Base-by-base conservation (phyloP, 2,113 vertebrate genomes). In the Dicerorhinus sumatrensis region DNA sequence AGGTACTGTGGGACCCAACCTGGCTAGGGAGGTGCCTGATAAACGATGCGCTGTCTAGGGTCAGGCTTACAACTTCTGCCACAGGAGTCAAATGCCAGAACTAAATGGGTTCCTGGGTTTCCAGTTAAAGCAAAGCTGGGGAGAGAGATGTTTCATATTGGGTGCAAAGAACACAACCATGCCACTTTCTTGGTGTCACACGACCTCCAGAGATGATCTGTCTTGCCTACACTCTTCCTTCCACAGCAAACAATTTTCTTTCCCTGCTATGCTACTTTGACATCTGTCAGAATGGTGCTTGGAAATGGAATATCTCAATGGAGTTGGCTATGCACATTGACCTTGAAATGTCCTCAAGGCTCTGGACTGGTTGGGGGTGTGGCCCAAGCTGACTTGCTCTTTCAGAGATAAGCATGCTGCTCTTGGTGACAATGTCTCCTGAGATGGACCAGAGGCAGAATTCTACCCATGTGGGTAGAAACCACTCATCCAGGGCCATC, bases 371-470 rank as follows among this genome's bases (percentile, higher is more conserved):
- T 6, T 20, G 67, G 39, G 54, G 76, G 73, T 6, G 8, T 42
- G 36, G 60, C 56, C 82, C 63, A 69, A 31, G 31, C 60, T 16
- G 3, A 79, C 77, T 51, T 36, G 70, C 39, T 72, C 80, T 81
- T 83, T 82, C 60, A 23, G 75, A 88, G 60, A 67, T 23, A 94
- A 83, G 8, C 9, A 5, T 5, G 42, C 54, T 93, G 65, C 36
- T 93, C 54, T 82, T 31, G 65, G 58, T 36, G 79, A 42, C 48
- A 79, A 16, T 89, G 95, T 72, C 86, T 73, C 85, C 76, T 31
- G 75, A 96, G 69, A 89, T 14, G 54, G 82, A 54, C 69, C 79
- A 84, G 80, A 93, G 75, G 79, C 73, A 54, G 91, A 60, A 65
- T 75, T 87, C 81, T 54, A 46, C 23, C 72, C 51, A 7, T 5